Percentiles rank a stretch among this genome's conserved stretches.
phyloP scores from a whole-genome alignment of 2,797 vertebrate genomes.

The Hemitrygon akajei region DNA sequence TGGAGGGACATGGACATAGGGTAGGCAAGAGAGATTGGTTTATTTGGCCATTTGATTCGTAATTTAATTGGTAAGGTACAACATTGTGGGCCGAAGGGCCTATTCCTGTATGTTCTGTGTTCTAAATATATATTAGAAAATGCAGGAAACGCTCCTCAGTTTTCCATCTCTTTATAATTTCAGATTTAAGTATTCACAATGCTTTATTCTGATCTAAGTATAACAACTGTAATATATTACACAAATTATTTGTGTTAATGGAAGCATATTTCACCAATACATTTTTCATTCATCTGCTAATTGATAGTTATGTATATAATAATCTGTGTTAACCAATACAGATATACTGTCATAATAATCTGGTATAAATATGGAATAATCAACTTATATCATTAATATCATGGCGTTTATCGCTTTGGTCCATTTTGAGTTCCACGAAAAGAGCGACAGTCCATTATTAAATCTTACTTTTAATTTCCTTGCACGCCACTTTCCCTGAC shows the following conservation, averaged over 20 bases:
- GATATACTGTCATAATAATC: background rate
- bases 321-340: background rate
- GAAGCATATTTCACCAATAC: too few species aligned
- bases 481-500: background rate
- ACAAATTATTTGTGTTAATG: too few species aligned
- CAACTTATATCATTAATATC: background rate
- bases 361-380: background rate
- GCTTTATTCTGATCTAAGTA: background rate
- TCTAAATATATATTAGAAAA: background rate
- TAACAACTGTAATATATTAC: background rate
- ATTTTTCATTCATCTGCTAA: background rate
- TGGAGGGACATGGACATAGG: too few species aligned
- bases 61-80: too few species aligned
- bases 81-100: too few species aligned
- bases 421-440: background rate
- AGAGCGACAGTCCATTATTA: background rate
- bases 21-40: too few species aligned
- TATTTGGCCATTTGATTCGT: too few species aligned
- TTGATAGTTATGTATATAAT: background rate
- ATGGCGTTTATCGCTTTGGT: background rate
- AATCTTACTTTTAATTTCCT: background rate
- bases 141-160: background rate
- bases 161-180: background rate
- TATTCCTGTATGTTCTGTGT: too few species aligned
- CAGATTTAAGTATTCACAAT: background rate